phyloP scores from a whole-genome alignment of 2,797 vertebrate genomes.

The Onychomys arenicola region DNA sequence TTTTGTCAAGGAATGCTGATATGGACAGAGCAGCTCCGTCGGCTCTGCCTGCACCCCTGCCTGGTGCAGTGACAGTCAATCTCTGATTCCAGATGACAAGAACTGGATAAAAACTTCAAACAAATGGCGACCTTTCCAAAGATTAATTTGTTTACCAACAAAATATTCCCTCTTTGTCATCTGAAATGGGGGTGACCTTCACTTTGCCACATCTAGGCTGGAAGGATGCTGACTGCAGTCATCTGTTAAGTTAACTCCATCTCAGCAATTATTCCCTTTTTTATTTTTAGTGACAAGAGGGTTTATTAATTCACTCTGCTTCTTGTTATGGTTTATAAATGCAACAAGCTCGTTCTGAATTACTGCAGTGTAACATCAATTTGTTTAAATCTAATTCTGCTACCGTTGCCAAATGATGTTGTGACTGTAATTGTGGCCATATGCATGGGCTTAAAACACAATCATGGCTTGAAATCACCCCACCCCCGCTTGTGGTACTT shows the following conservation, averaged over 20 bases:
- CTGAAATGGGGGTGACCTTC: constrained; percentile 95
- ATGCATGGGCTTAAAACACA: constrained; percentile 79
- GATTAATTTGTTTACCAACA: constrained; percentile 98
- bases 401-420: constrained; percentile 84
- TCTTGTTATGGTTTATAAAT: constrained; percentile 87
- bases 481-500: constrained; percentile 35
- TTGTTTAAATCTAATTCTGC: constrained; percentile 89
- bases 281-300: constrained; percentile 87
- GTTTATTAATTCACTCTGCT: constrained; percentile 87
- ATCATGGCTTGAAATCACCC: constrained; percentile 66
- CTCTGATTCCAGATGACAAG: constrained; percentile 93
- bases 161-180: constrained; percentile 92
- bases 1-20: constrained; percentile 96
- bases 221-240: constrained; percentile 91
- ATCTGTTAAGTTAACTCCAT: constrained; percentile 91
- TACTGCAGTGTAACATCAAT: constrained; percentile 86
- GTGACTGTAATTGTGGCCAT: constrained; percentile 86
- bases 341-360: constrained; percentile 87
- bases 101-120: constrained; percentile 93
- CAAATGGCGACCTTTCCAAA: constrained; percentile 98
- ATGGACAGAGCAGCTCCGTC: constrained; percentile 91
- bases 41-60: constrained; percentile 90
- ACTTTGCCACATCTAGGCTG: constrained; percentile 89
- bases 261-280: constrained; percentile 91
- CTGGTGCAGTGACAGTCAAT: constrained; percentile 92